These are phyloP conservation scores for Onychomys torridus DNA, from an alignment of 2,797 vertebrate species.

Conservation along the genomic window DNA sequence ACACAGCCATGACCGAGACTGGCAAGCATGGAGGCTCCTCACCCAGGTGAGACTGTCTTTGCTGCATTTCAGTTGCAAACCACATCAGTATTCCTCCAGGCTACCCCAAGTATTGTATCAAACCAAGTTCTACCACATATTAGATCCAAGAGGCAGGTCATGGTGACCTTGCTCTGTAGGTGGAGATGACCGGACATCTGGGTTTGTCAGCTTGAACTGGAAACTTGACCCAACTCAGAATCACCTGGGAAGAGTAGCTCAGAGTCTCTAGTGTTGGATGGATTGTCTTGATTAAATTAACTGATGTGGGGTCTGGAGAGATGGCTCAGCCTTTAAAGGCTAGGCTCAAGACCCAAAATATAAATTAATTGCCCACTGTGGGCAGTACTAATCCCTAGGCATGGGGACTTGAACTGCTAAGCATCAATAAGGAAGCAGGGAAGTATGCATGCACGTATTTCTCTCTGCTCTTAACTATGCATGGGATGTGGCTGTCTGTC, in stretches of 20 bases:
- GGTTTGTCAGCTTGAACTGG: neutral
- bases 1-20: neutral
- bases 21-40: neutral
- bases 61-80: neutral
- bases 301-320: neutral
- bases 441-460: neutral
- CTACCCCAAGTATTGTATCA: neutral
- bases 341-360: neutral
- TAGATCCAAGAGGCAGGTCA: neutral
- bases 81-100: rapidly evolving
- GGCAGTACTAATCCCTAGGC: neutral
- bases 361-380: neutral
- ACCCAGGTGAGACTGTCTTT: neutral
- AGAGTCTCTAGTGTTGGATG: neutral
- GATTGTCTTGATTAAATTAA: neutral
- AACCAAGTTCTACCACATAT: neutral
- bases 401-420: too few relatives aligned
- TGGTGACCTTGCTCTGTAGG: neutral
- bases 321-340: neutral
- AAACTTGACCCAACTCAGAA: neutral
- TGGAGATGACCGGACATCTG: neutral
- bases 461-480: neutral
- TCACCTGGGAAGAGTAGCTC: neutral
- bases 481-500: neutral
- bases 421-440: neutral